Base-by-base conservation (phyloP, 2,113 vertebrate species). In the Saguinus imperator region DNA sequence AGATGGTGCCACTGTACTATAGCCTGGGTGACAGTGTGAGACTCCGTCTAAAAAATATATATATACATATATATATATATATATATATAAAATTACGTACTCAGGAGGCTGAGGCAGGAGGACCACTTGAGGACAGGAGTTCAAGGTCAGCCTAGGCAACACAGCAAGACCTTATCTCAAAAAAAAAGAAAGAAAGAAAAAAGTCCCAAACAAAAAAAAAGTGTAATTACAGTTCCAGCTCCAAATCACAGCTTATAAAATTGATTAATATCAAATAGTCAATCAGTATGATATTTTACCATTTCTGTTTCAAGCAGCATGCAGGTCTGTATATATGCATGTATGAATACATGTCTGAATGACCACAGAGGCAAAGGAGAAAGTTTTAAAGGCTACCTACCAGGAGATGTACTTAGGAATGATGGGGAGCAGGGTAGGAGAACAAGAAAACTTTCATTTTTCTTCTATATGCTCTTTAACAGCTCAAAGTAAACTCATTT, bases 191-290 rank as follows among this genome's bases (percentile, higher is more conserved):
- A 35, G 3, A 58, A 9, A 58, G 23, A 52, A 81, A 57, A 76
- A 27, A 8, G 7, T 6, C 40, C 25, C 73, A 3, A 27, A 40
- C 37, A 13, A 27, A 66, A 68, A 23, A 76, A 50, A 87, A 27
- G 23, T 8, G 2, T 40, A 43, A 45, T 45, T 84, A 27, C 2
- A 81, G 86, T 57, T 73, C 37, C 6, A 52, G 58, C 37, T 43
- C 43, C 43, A 43, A 43, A 68, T 64, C 40, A 85, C 0, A 91
- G 50, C 80, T 92, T 94, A 25, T 61, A 70, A 95, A 48, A 89
- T 14, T 48, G 23, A 80, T 48, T 58, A 58, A 81, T 43, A 77
- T 12, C 57, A 32, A 79, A 40, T 5, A 82, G 57, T 5, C 37
- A 25, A 6, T 50, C 61, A 76, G 16, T 32, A 72, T 6, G 70